Percentiles rank a stretch among this genome's conserved stretches.
These are phyloP conservation scores for Caenorhabditis doughertyi DNA, from an alignment of 2,888 invertebrate species.

Conservation along the genomic window DNA sequence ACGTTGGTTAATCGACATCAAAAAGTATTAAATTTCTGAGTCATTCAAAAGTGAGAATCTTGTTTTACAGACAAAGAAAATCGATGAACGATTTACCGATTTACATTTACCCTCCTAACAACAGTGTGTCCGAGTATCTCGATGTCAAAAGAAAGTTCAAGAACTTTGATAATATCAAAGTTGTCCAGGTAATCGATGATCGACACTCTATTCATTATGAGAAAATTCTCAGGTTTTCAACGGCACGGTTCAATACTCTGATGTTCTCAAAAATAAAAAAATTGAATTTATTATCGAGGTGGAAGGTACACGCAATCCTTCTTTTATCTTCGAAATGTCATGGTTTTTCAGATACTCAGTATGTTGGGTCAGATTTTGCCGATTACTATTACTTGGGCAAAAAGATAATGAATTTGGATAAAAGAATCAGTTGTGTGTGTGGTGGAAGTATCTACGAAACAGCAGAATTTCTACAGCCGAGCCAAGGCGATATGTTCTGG, in stretches of 20 bases:
- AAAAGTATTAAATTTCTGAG: not conserved
- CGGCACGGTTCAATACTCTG: not conserved
- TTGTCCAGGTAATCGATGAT: not conserved
- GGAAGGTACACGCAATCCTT: not conserved
- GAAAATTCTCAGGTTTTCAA: not conserved
- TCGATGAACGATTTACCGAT: not conserved
- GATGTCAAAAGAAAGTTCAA: not conserved
- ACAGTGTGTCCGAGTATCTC: not conserved
- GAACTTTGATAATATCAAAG: not conserved
- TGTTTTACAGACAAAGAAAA: conserved; percentile 14
- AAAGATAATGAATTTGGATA: not conserved
- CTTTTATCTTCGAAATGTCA: not conserved
- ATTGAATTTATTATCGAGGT: conserved; percentile 2
- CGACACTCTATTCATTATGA: not conserved
- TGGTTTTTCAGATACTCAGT: not conserved
- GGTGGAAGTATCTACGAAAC: not conserved
- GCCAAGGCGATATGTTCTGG: conserved; percentile 10
- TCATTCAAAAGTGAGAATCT: not conserved
- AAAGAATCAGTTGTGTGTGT: conserved; percentile 10
- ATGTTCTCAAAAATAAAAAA: not conserved
- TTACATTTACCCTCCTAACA: not conserved
- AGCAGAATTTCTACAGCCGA: not conserved
- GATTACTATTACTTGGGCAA: conserved; percentile 19
- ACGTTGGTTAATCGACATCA: not conserved
- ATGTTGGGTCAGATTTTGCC: conserved; percentile 16